phyloP scores from a whole-genome alignment of 2,888 invertebrate species.

The Nomada lathburiana region DNA sequence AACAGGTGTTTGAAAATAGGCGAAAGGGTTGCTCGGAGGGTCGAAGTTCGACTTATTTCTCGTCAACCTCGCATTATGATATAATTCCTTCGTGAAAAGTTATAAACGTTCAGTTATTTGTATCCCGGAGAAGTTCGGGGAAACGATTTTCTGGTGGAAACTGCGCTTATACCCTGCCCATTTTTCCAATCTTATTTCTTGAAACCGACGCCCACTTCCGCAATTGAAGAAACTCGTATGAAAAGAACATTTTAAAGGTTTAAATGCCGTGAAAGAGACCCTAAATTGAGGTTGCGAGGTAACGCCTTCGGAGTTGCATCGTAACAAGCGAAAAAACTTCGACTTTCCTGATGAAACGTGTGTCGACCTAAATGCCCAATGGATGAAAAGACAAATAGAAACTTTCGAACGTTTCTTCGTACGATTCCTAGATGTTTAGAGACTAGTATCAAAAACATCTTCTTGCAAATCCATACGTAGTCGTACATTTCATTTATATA shows the following conservation, averaged over 20 bases:
- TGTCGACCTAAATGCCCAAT: constrained; percentile 16
- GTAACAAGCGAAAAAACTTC: constrained; percentile 21
- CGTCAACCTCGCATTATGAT: too few species aligned
- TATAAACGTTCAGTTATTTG: too few species aligned
- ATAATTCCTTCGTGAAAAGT: too few species aligned
- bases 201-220: constrained; percentile 21
- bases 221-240: constrained; percentile 36
- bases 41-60: too few species aligned
- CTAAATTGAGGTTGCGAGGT: constrained; percentile 31
- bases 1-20: too few species aligned
- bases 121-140: not conserved
- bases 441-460: too few species aligned
- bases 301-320: constrained; percentile 22
- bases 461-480: too few species aligned
- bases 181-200: constrained; percentile 19
- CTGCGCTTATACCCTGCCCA: not conserved
- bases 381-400: not conserved
- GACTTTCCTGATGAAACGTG: constrained; percentile 10
- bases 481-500: too few species aligned
- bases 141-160: constrained; percentile 34
- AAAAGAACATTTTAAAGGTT: constrained; percentile 27
- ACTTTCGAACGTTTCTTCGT: not conserved
- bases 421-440: not conserved
- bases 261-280: constrained; percentile 37
- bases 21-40: too few species aligned